Percentiles rank a stretch among this genome's conserved stretches.
Evolutionary conservation across 2,888 invertebrate species (phyloP).

Genomic region (Protodeltote pygarga): DNA sequence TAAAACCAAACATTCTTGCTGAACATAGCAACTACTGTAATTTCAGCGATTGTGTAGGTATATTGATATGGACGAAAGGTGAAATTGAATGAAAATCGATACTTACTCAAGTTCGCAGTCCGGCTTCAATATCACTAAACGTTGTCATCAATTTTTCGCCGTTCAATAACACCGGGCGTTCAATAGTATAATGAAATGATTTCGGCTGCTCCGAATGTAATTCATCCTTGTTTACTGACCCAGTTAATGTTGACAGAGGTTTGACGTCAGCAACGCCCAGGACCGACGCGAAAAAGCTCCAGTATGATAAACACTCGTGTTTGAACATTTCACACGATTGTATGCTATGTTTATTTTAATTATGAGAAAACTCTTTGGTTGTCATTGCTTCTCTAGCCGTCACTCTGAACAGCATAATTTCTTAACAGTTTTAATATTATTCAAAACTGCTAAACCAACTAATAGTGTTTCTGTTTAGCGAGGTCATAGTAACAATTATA

Average conservation of each 20-base stretch:
- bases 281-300: slow-evolving; percentile 67
- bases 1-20: neutral
- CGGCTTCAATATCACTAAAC: slow-evolving; percentile 11
- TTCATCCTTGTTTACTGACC: slow-evolving; percentile 80
- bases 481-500: slow-evolving; percentile 20
- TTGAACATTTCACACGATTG: slow-evolving; percentile 65
- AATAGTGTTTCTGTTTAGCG: slow-evolving; percentile 6
- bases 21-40: neutral
- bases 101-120: slow-evolving; percentile 10
- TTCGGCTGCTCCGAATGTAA: slow-evolving; percentile 72
- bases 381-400: slow-evolving; percentile 46
- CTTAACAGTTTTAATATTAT: too few species aligned
- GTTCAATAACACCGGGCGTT: slow-evolving; percentile 44
- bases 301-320: slow-evolving; percentile 63
- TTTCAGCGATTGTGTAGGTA: neutral
- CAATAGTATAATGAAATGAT: slow-evolving; percentile 64
- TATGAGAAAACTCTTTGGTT: slow-evolving; percentile 56
- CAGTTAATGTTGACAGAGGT: slow-evolving; percentile 80
- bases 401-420: slow-evolving; percentile 17
- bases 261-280: slow-evolving; percentile 76
- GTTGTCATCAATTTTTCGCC: slow-evolving; percentile 38
- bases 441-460: too few species aligned
- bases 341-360: slow-evolving; percentile 65
- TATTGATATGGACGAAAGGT: neutral
- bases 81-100: slow-evolving; percentile 21